Conservation (phyloP, 2,113 vertebrate species). For the Epinephelus fuscoguttatus region DNA sequence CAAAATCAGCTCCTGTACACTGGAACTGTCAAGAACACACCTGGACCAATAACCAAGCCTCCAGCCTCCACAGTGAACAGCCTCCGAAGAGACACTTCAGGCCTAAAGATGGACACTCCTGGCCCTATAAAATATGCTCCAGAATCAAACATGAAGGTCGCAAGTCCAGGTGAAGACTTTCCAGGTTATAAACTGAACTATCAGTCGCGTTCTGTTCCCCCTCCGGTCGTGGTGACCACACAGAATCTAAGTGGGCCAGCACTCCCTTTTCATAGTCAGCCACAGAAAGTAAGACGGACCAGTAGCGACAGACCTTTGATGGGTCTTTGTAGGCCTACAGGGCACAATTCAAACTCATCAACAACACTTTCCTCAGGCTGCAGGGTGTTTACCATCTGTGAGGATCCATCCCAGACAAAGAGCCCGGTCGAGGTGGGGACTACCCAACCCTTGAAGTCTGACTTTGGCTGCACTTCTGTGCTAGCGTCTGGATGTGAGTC, state of each 20-base stretch:
- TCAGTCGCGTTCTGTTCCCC: slow-evolving; percentile 16
- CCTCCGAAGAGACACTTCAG: slow-evolving; percentile 44
- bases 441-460: slow-evolving; percentile 61
- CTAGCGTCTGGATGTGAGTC: slow-evolving; percentile 77
- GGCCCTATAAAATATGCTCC: slow-evolving; percentile 57
- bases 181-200: background rate
- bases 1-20: slow-evolving; percentile 14
- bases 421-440: slow-evolving; percentile 22
- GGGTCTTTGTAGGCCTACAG: slow-evolving; percentile 61
- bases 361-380: slow-evolving; percentile 60
- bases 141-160: background rate
- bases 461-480: slow-evolving; percentile 72
- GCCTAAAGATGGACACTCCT: slow-evolving; percentile 42
- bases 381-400: slow-evolving; percentile 74
- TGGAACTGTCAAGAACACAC: slow-evolving; percentile 32
- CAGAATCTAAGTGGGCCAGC: slow-evolving; percentile 77
- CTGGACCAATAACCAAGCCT: slow-evolving; percentile 70
- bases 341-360: slow-evolving; percentile 35
- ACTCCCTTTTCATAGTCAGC: slow-evolving; percentile 55
- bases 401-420: slow-evolving; percentile 66
- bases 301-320: slow-evolving; percentile 71
- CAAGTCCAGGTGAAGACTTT: slow-evolving; percentile 6
- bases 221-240: slow-evolving; percentile 81
- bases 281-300: slow-evolving; percentile 44
- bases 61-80: slow-evolving; percentile 55